Percentiles rank a stretch among this genome's conserved stretches.
Conservation (phyloP, 2,797 vertebrate genomes). For the Pitangus sulphuratus region DNA sequence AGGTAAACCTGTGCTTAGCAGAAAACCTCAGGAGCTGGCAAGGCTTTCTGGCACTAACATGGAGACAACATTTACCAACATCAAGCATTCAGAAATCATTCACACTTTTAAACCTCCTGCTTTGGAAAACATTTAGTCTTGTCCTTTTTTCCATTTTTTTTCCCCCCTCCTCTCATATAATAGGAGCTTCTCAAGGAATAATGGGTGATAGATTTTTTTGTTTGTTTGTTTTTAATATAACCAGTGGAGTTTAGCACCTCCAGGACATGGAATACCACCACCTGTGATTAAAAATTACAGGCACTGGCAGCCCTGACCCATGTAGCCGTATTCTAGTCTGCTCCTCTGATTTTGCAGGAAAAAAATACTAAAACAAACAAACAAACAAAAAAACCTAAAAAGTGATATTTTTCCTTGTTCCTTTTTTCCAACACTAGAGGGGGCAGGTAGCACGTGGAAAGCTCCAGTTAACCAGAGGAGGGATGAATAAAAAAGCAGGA, state of each 20-base stretch:
- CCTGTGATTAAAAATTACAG: not conserved
- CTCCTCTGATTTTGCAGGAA: not conserved
- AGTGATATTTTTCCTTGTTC: not conserved
- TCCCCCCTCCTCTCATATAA: not conserved
- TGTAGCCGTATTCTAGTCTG: not conserved
- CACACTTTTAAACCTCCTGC: not conserved
- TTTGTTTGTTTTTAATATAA: not conserved
- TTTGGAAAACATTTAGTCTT: not conserved
- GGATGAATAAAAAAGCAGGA: not conserved
- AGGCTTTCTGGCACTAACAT: not conserved
- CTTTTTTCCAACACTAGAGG: constrained; percentile 23
- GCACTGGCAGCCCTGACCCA: rapidly evolving
- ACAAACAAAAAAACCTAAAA: no score
- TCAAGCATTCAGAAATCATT: not conserved
- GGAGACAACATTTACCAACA: not conserved
- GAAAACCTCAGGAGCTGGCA: not conserved
- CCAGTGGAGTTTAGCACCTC: not conserved
- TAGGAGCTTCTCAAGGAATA: not conserved
- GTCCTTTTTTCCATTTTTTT: rapidly evolving
- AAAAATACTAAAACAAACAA: not conserved
- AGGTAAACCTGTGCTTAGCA: no score
- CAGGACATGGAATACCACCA: not conserved
- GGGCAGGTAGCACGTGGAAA: constrained; percentile 15
- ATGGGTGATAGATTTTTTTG: not conserved
- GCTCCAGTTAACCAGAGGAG: not conserved